Percentiles rank a stretch among this genome's conserved stretches.
Evolutionary conservation across 2,797 vertebrate species (phyloP).

Genomic region (Acridotheres tristis): DNA sequence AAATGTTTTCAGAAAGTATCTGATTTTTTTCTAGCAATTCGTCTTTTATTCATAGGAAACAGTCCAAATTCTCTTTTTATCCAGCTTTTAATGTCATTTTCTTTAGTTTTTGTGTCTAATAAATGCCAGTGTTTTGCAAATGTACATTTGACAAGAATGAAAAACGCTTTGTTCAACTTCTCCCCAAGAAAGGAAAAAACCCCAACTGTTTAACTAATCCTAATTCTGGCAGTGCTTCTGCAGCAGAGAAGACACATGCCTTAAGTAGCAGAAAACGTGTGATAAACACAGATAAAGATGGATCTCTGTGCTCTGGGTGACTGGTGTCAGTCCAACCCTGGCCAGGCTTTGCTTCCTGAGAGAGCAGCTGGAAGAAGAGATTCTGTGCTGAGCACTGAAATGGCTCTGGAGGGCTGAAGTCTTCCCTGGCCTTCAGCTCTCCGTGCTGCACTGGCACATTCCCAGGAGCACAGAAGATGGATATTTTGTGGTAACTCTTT

Average conservation of each 20-base stretch:
- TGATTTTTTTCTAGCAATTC: not conserved
- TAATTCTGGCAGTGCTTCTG: not conserved
- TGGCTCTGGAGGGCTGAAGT: not conserved
- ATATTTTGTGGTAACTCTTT: not conserved
- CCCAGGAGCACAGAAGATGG: not conserved
- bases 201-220: not conserved
- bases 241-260: not conserved
- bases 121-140: not conserved
- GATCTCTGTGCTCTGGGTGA: not conserved
- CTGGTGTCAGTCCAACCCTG: not conserved
- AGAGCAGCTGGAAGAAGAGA: not conserved
- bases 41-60: not conserved
- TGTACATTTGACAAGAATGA: not conserved
- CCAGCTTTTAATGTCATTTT: not conserved
- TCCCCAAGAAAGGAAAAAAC: not conserved
- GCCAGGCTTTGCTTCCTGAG: not conserved
- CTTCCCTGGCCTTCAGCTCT: not conserved
- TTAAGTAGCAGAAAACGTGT: not conserved
- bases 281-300: not conserved
- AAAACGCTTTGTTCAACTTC: not conserved
- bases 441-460: rapidly evolving
- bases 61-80: not conserved
- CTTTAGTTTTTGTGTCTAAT: not conserved
- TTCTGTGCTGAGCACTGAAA: not conserved
- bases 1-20: not conserved